These are phyloP conservation scores for Drosophila parthenogenetica DNA, from an alignment of 2,888 invertebrate species.

Conservation along the genomic window DNA sequence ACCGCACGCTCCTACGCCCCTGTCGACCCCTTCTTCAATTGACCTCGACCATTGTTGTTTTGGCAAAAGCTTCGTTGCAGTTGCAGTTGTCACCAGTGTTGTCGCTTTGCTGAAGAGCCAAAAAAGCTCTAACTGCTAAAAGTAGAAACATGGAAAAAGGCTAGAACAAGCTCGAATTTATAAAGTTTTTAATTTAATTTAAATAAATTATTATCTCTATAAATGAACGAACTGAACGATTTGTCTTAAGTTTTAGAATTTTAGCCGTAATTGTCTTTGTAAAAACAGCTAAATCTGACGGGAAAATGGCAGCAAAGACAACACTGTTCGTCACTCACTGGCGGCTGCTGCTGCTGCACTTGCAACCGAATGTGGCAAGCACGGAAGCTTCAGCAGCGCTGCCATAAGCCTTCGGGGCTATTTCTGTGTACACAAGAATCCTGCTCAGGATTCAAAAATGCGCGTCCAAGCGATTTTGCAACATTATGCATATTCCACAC, in stretches of 20 bases:
- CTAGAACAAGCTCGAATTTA: too few species aligned
- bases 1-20: neutral
- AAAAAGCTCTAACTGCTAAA: too few species aligned
- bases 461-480: conserved; percentile 19
- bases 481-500: conserved; percentile 53
- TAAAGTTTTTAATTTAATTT: too few species aligned
- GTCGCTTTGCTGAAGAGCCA: too few species aligned
- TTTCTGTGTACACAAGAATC: conserved; percentile 64
- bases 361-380: conserved; percentile 5
- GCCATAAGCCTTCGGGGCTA: conserved; percentile 67
- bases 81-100: conserved; percentile 11
- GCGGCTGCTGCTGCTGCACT: conserved; percentile 29
- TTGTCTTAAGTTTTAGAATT: too few species aligned
- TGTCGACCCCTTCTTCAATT: conserved; percentile 39
- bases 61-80: conserved; percentile 37
- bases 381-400: conserved; percentile 28
- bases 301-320: too few species aligned
- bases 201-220: too few species aligned
- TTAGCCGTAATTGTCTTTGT: too few species aligned
- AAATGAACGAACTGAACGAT: too few species aligned
- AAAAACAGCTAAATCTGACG: too few species aligned
- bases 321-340: conserved; percentile 2
- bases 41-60: conserved; percentile 70
- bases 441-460: conserved; percentile 55
- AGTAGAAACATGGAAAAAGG: too few species aligned